phyloP scores from a whole-genome alignment of 2,888 invertebrate genomes.

The Pseudolycoriella hygida region DNA sequence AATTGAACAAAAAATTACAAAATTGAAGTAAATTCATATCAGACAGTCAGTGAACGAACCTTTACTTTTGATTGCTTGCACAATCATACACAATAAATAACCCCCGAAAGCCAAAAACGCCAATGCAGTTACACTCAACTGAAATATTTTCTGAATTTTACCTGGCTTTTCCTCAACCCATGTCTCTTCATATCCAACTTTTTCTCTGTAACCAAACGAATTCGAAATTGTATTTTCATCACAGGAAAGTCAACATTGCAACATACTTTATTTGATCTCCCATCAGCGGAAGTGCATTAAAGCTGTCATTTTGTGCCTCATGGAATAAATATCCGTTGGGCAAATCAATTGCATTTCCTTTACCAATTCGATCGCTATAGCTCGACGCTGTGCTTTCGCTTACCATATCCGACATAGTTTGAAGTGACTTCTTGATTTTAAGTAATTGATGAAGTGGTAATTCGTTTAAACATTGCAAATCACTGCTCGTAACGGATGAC shows the following conservation, averaged over 20 bases:
- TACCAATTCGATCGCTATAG: neutral
- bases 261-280: neutral
- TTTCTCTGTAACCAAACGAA: neutral
- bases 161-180: slow-evolving; percentile 33
- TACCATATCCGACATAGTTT: neutral
- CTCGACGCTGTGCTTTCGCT: too few species aligned
- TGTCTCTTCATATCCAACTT: neutral
- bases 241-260: neutral
- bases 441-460: slow-evolving; percentile 50
- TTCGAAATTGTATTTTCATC: neutral
- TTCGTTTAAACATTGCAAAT: slow-evolving; percentile 34
- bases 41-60: slow-evolving; percentile 25
- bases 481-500: neutral
- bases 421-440: slow-evolving; percentile 25
- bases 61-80: slow-evolving; percentile 55
- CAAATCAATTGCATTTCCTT: neutral
- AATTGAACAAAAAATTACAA: too few species aligned
- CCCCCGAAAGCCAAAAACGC: slow-evolving; percentile 75
- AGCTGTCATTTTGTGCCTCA: neutral
- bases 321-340: neutral
- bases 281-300: neutral
- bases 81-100: slow-evolving; percentile 58
- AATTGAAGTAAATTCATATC: too few species aligned
- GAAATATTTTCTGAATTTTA: slow-evolving; percentile 57
- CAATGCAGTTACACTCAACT: slow-evolving; percentile 57